Percentiles rank a stretch among this genome's conserved stretches.
These are phyloP conservation scores for Heliornis fulica DNA, from an alignment of 2,113 vertebrate genomes.

Conservation along the genomic window DNA sequence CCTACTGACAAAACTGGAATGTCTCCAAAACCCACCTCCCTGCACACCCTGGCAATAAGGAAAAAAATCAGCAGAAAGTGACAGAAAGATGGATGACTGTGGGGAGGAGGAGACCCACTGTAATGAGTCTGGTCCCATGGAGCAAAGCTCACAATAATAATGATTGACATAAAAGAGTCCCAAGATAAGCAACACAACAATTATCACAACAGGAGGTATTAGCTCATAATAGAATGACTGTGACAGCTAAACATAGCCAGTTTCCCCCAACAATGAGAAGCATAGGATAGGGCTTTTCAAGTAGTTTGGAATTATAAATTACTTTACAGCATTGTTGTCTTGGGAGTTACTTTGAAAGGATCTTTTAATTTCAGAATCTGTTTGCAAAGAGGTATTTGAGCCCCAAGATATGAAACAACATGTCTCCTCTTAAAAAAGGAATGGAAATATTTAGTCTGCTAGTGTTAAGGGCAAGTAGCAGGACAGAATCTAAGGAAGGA, in stretches of 20 bases:
- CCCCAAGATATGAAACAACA: background rate
- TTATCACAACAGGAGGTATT: background rate
- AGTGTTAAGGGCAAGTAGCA: background rate
- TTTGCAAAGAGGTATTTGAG: background rate
- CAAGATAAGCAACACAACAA: background rate
- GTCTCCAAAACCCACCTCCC: background rate
- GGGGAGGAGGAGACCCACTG: background rate
- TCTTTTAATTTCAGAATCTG: background rate
- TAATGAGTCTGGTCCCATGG: background rate
- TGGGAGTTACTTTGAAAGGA: background rate
- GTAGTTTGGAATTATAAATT: background rate
- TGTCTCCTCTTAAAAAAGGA: background rate
- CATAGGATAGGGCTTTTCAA: background rate
- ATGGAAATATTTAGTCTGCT: background rate
- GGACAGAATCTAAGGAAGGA: background rate
- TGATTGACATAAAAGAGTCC: background rate
- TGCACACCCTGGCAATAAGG: background rate
- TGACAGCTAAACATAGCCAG: background rate
- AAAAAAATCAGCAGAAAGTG: background rate
- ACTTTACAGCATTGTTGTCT: background rate
- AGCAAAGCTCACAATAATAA: background rate
- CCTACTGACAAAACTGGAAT: background rate
- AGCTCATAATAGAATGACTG: background rate
- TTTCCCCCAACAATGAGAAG: background rate
- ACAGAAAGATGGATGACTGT: background rate